Conservation (phyloP, 92 coral and sea anemone genomes). For the Ricordea florida region DNA sequence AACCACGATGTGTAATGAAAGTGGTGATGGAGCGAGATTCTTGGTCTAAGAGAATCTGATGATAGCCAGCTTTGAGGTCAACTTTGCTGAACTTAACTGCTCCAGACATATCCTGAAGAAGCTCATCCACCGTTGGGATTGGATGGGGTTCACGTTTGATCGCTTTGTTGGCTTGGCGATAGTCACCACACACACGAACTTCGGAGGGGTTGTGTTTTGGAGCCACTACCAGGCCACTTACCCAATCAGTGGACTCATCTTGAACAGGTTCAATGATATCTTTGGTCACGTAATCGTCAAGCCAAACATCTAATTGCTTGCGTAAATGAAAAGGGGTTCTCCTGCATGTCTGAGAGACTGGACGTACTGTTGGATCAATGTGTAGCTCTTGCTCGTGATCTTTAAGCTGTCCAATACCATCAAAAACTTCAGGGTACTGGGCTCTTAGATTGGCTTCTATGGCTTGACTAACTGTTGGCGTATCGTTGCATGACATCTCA, state of each 20-base stretch:
- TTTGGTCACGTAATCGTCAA: constrained; percentile 34
- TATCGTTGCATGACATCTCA: too few species aligned
- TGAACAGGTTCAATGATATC: constrained; percentile 37
- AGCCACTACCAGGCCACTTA: constrained; percentile 44
- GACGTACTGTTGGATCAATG: constrained; percentile 24
- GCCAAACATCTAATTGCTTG: constrained; percentile 42
- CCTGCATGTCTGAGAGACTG: constrained; percentile 29
- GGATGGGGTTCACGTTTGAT: constrained; percentile 22
- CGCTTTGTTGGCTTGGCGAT: constrained; percentile 30
- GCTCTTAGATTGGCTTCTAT: too few species aligned
- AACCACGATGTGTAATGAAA: constrained; percentile 24
- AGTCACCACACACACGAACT: constrained; percentile 47
- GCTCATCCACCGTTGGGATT: constrained; percentile 46
- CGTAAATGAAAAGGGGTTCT: constrained; percentile 25
- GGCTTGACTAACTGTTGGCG: too few species aligned
- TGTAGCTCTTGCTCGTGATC: constrained; percentile 36
- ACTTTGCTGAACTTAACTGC: constrained; percentile 33
- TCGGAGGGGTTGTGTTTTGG: constrained; percentile 35
- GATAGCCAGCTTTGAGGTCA: constrained; percentile 39
- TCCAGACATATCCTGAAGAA: constrained; percentile 28
- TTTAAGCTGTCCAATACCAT: constrained; percentile 27
- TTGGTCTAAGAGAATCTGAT: constrained; percentile 28
- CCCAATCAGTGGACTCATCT: constrained; percentile 47
- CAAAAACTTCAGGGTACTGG: constrained; percentile 20
- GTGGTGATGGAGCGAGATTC: constrained; percentile 23